A percentile compares a stretch with the other conserved stretches of the same genome.
Conservation (phyloP, 1,140 invertebrate genomes). For the Cyphomyrmex costatus region DNA sequence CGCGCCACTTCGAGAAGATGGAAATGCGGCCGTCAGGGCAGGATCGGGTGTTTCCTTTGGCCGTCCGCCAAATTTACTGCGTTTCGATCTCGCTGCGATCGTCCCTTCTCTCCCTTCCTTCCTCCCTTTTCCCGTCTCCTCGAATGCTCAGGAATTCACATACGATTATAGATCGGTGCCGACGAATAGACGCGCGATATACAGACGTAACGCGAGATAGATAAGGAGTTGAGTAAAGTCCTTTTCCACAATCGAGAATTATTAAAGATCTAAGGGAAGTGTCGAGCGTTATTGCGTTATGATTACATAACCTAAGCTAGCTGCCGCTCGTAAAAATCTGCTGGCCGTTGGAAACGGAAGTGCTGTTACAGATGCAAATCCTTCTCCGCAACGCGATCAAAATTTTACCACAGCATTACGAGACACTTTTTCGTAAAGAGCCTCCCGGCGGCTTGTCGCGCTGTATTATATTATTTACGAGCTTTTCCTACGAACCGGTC, state of each 20-base stretch:
- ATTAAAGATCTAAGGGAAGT: background rate
- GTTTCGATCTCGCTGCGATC: slow-evolving; percentile 60
- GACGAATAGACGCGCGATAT: background rate
- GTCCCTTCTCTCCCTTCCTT: background rate
- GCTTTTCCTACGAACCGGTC: background rate
- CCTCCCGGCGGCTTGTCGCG: slow-evolving; percentile 7
- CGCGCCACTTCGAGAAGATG: slow-evolving; percentile 38
- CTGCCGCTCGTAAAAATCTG: background rate
- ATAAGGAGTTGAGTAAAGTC: background rate
- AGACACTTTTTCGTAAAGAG: slow-evolving; percentile 30
- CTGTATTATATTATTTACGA: slow-evolving; percentile 46
- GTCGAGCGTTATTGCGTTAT: background rate
- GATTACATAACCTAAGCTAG: background rate
- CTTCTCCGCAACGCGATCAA: slow-evolving; percentile 14
- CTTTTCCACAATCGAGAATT: background rate
- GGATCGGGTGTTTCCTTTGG: slow-evolving; percentile 67
- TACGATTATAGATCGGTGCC: slow-evolving; percentile 33
- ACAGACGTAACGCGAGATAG: background rate
- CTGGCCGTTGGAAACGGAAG: slow-evolving; percentile 8
- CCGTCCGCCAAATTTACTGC: slow-evolving; percentile 62
- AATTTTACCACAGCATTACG: slow-evolving; percentile 25
- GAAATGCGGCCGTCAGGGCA: slow-evolving; percentile 31
- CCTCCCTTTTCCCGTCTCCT: background rate
- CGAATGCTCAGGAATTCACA: slow-evolving; percentile 21
- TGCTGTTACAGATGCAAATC: slow-evolving; percentile 29